A percentile compares a stretch with the other conserved stretches of the same genome.
Evolutionary conservation across 2,797 vertebrate species (phyloP).

Genomic region (Graptemys geographica): DNA sequence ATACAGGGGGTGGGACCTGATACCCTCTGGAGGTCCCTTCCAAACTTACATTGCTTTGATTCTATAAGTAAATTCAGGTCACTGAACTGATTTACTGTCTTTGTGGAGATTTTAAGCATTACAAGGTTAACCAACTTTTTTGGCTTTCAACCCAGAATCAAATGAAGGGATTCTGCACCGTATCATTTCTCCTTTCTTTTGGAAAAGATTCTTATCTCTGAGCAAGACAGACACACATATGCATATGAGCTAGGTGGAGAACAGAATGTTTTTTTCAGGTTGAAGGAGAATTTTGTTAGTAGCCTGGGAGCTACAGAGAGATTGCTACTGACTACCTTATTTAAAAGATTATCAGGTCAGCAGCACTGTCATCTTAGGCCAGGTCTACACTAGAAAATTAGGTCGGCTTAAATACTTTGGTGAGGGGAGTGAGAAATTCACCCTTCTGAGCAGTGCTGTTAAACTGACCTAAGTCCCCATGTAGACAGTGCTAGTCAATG

Average conservation of each 20-base stretch:
- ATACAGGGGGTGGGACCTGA: too few species aligned
- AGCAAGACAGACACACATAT: not conserved
- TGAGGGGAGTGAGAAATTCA: not conserved
- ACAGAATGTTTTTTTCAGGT: not conserved
- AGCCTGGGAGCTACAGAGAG: not conserved
- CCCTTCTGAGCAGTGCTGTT: not conserved
- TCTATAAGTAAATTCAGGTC: slow-evolving; percentile 31
- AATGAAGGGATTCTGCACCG: not conserved
- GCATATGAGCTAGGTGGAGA: not conserved
- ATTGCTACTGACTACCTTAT: too few species aligned
- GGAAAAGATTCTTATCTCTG: not conserved
- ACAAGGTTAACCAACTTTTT: not conserved
- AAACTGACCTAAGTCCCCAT: not conserved
- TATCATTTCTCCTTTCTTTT: not conserved
- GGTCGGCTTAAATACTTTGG: not conserved
- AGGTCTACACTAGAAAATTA: not conserved
- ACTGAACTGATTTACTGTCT: not conserved
- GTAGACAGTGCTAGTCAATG: not conserved
- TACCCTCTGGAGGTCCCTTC: too few species aligned
- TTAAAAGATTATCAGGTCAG: not conserved
- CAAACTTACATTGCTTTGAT: too few species aligned
- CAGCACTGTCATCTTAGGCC: not conserved
- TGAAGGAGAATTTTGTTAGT: not conserved
- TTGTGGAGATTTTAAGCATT: not conserved
- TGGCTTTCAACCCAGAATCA: not conserved